Evolutionary conservation across 2,888 invertebrate species (phyloP).

Genomic region (Chirona hameri): DNA sequence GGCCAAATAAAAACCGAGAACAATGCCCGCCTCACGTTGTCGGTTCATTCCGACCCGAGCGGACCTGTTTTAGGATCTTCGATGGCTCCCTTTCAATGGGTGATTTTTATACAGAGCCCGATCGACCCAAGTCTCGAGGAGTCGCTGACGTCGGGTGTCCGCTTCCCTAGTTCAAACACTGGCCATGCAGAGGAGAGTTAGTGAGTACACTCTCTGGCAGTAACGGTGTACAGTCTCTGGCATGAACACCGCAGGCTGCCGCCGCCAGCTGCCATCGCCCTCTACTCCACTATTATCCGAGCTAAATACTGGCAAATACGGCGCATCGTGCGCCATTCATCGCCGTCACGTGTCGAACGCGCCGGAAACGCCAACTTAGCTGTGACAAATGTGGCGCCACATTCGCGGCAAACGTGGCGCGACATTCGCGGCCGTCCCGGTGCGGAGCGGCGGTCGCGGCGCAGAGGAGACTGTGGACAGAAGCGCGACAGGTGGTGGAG

Average conservation of each 20-base stretch:
- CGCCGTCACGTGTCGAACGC: neutral
- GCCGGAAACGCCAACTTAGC: neutral
- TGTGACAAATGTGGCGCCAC: neutral
- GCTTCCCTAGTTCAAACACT: no score
- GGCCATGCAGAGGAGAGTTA: no score
- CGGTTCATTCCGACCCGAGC: neutral
- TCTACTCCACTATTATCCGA: neutral
- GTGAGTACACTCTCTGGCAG: no score
- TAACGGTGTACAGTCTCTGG: neutral
- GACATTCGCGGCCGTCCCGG: neutral
- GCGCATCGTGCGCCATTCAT: neutral
- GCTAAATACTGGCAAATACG: conserved; percentile 12
- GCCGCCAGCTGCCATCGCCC: neutral
- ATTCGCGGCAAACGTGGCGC: neutral
- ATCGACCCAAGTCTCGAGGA: no score
- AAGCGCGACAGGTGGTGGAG: no score
- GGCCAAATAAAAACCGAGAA: neutral
- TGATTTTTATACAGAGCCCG: neutral
- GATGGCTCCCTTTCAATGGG: neutral
- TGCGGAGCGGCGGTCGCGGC: no score
- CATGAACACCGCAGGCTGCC: neutral
- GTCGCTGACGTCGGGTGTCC: no score
- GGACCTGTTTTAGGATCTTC: neutral
- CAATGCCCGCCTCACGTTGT: neutral
- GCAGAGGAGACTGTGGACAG: no score